These are phyloP conservation scores for Dendropsophus ebraccatus DNA, from an alignment of 2,113 vertebrate genomes.

Conservation along the genomic window DNA sequence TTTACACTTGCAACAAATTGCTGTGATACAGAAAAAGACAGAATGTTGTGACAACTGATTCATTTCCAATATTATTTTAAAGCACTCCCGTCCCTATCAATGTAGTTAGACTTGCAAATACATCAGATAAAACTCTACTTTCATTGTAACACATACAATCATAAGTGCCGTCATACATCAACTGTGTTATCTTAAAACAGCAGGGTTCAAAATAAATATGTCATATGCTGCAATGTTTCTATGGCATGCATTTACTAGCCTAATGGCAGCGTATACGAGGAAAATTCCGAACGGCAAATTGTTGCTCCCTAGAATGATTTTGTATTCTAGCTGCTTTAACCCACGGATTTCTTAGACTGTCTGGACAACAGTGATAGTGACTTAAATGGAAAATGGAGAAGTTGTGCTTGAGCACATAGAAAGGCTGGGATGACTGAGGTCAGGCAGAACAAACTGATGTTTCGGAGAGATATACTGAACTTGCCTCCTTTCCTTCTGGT, in stretches of 20 bases:
- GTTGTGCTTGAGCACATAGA: not conserved
- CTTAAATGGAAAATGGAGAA: slow-evolving; percentile 2
- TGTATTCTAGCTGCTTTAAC: slow-evolving; percentile 10
- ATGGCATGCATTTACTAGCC: slow-evolving; percentile 8
- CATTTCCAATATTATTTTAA: slow-evolving; percentile 40
- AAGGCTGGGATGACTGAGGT: not conserved
- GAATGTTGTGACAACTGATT: slow-evolving; percentile 43
- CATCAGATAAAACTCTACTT: slow-evolving; percentile 38
- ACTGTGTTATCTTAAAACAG: slow-evolving; percentile 40
- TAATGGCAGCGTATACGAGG: slow-evolving; percentile 5
- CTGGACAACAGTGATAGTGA: slow-evolving; percentile 3
- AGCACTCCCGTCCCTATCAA: not conserved
- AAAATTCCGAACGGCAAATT: not conserved
- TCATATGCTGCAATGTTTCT: slow-evolving; percentile 18
- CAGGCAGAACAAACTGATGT: slow-evolving; percentile 4
- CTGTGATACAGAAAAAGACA: not conserved
- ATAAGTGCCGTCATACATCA: slow-evolving; percentile 39
- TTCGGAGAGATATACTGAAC: not conserved
- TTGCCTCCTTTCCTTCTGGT: not conserved
- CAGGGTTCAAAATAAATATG: slow-evolving; percentile 49
- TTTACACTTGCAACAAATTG: slow-evolving; percentile 24
- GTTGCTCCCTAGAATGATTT: not conserved
- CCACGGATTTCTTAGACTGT: slow-evolving; percentile 15
- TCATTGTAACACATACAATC: slow-evolving; percentile 38
- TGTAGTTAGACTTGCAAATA: slow-evolving; percentile 43